These are phyloP conservation scores for Notocelia uddmanniana DNA, from an alignment of 2,888 invertebrate genomes.

Conservation along the genomic window DNA sequence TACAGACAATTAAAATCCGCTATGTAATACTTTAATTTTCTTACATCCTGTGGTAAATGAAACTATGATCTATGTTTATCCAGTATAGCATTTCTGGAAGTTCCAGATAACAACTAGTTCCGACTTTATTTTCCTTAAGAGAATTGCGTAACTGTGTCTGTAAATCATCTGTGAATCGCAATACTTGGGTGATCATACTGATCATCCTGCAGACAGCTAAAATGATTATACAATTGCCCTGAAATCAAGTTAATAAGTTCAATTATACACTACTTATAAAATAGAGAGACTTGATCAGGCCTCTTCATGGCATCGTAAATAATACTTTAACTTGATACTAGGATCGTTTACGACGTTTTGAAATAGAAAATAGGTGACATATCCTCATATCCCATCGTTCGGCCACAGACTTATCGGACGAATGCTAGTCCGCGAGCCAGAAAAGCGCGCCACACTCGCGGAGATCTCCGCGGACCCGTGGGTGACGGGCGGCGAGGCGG, in stretches of 20 bases:
- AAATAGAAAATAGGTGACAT: neutral
- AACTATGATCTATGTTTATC: neutral
- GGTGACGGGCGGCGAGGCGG: slow-evolving; percentile 87
- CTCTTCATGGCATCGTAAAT: neutral
- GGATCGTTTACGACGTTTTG: too few relatives aligned
- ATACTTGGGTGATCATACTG: too few relatives aligned
- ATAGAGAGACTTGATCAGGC: neutral
- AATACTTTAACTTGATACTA: neutral
- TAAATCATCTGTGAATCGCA: neutral
- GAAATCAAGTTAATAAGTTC: neutral
- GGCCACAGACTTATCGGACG: slow-evolving; percentile 91
- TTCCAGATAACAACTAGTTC: neutral
- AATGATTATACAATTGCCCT: neutral
- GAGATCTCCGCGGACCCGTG: slow-evolving; percentile 96
- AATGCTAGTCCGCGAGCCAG: slow-evolving; percentile 98
- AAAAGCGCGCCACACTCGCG: slow-evolving; percentile 93
- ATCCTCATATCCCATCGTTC: neutral
- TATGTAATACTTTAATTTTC: neutral
- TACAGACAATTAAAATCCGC: neutral
- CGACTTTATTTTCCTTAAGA: too few relatives aligned
- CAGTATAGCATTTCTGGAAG: neutral
- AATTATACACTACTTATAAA: neutral
- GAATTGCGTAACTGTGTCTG: too few relatives aligned
- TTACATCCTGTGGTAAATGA: neutral
- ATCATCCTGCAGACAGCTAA: too few relatives aligned